Conservation (phyloP, 2,113 vertebrate species). For the Phoenicopterus ruber region DNA sequence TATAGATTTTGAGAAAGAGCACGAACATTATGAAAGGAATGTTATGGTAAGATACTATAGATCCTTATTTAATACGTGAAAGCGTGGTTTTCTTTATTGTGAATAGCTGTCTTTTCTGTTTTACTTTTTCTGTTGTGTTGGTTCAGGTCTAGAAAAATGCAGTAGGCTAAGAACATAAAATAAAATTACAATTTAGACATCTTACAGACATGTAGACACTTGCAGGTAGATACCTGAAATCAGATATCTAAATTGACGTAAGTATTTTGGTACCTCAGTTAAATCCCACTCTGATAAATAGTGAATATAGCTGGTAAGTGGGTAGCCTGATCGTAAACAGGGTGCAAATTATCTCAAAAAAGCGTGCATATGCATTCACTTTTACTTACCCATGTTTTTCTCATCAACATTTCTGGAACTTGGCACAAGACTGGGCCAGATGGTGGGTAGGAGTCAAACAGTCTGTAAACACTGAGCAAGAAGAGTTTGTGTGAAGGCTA, state of each 20-base stretch:
- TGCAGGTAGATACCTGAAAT: neutral
- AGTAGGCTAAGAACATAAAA: neutral
- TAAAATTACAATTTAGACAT: neutral
- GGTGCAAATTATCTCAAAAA: neutral
- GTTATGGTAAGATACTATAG: constrained; percentile 79
- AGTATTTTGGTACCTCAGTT: neutral
- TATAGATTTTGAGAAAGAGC: constrained; percentile 87
- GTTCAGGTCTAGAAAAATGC: neutral
- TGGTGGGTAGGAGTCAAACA: constrained; percentile 18
- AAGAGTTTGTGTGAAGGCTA: constrained; percentile 18
- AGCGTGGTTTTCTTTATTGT: neutral
- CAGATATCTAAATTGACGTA: neutral
- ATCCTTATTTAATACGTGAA: neutral
- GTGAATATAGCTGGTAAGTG: neutral
- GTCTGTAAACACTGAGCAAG: constrained; percentile 18
- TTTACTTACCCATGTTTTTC: neutral
- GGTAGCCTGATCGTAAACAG: neutral
- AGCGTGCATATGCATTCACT: neutral
- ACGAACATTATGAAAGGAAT: constrained; percentile 83
- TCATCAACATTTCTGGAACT: neutral
- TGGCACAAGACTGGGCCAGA: neutral
- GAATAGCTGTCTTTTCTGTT: neutral
- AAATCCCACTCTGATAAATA: neutral
- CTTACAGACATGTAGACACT: neutral
- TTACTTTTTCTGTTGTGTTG: neutral